A percentile compares a stretch with the other conserved stretches of the same genome.
Conservation (phyloP, 2,888 invertebrate species). For the Chalcosyrphus nemorum region DNA sequence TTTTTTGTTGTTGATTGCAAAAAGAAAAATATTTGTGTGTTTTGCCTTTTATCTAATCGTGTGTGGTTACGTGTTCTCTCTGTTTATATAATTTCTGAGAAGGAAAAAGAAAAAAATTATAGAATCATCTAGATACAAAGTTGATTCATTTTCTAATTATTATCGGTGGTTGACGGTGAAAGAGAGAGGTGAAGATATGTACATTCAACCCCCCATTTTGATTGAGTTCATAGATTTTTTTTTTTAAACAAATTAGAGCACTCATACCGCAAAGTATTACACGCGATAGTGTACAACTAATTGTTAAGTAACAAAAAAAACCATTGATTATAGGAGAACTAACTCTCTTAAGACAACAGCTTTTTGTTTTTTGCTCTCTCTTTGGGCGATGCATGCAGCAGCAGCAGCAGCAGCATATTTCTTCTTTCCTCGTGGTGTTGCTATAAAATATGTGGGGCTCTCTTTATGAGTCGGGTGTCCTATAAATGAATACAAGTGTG, state of each 20-base stretch:
- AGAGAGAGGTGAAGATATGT: constrained; percentile 15
- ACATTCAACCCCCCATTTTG: neutral
- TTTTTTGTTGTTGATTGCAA: constrained; percentile 47
- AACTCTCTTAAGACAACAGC: constrained; percentile 49
- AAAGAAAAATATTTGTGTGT: constrained; percentile 1
- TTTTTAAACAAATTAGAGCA: constrained; percentile 34
- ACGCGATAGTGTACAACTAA: constrained; percentile 65
- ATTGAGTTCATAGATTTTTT: neutral
- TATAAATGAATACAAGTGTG: constrained; percentile 68
- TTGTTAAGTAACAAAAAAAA: constrained; percentile 69
- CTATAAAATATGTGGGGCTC: neutral
- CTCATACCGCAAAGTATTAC: constrained; percentile 50
- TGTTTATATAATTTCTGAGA: constrained; percentile 71
- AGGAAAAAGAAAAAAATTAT: constrained; percentile 37
- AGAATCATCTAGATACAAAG: constrained; percentile 67
- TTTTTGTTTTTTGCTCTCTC: constrained; percentile 1
- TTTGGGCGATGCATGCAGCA: neutral
- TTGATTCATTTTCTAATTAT: constrained; percentile 72
- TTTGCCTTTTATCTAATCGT: constrained; percentile 65
- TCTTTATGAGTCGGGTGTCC: too few relatives aligned
- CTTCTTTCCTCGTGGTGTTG: constrained; percentile 5
- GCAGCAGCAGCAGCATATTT: too few relatives aligned
- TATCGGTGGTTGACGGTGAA: constrained; percentile 59
- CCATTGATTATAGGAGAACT: constrained; percentile 41
- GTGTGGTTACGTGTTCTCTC: constrained; percentile 63